Base-by-base conservation (phyloP, 2,888 invertebrate genomes). In the Magallana nippona region DNA sequence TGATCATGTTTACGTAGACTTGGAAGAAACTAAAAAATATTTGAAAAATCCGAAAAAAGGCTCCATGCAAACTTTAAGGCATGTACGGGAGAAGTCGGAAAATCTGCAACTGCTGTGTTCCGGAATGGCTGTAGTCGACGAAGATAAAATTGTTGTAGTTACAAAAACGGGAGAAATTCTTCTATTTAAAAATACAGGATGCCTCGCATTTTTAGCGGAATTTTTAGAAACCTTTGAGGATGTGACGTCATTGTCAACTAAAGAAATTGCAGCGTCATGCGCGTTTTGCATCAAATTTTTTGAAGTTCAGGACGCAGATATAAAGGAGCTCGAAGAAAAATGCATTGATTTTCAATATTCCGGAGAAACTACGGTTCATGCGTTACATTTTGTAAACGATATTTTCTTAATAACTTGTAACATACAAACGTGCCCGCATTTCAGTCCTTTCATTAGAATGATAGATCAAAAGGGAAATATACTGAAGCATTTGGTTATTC, bases 321-420 rank as follows among this genome's bases (percentile, higher is more conserved):
- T 71, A 27, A 32, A 27, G 32, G 71, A 71, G 32, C 22, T 71
- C 0, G 71, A 71, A 71, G 71, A 71, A 27, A 71, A 71, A 71
- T 71, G 71, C 27, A 71, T 71, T 27, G 71, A 71, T 27, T 71
- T 27, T 15, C 71, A 71, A 71, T 71, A 71, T 71, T 71, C 71
- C 27, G 71, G 71, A 13, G 71, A 71, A 13, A 27, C 15, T 13
- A 71, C 71, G 3, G 71, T 71, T 11, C 71, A 71, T 27, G 71
- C 71, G 2, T 11, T 71, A 71, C 71, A 71, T 71, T 71, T 71
- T 71, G 71, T 71, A 5, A 22, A 2, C 11, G 32, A 71, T 15
- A 71, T 27, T 22, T 71, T 71, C 71, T 10, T 71, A 22, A 71
- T 71, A 1, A 15, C 71, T 32, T 71, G 71, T 32, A 71, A 71